Base-by-base conservation (phyloP, 1,140 invertebrate genomes). In the Micrasema longulum region DNA sequence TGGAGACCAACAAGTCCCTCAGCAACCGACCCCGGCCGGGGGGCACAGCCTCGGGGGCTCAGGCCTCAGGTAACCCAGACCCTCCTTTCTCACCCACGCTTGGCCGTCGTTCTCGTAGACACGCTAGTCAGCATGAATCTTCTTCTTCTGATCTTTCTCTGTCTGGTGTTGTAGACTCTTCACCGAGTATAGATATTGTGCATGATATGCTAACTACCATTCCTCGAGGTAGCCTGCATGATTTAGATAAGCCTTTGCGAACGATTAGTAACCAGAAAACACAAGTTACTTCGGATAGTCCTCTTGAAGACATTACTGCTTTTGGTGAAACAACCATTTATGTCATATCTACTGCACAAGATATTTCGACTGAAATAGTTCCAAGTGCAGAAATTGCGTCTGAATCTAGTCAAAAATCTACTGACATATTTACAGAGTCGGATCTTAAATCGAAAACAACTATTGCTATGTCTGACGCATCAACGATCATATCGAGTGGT, bases 1-100 rank as follows among this genome's bases (percentile, higher is more conserved):
- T 88, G 35, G 87, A 89, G 76, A 87, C 84, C 63, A 91, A 91
- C 79, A 88, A 88, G 78, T 89, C 89, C 50, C 84, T 88, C 64
- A 81, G 84, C 35, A 82, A 81, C 48, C 82, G 84, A 79, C 84
- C 88, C 20, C 84, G 88, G 71, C 87, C 87, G 76, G 82, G 83
- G 67, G 77, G 84, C 12, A 81, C 77, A 55, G 78, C 82, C 69
- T 76, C 80, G 38, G 78, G 82, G 1, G 90, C 90, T 6, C 57
- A 62, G 57, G 57, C 57, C 38, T 20, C 57, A 91, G 91, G 91
- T 89, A 89, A 84, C 82, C 79, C 73, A 55, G 55, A 73, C 66
- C 60, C 68, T 45, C 72, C 77, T 78, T 77, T 73, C 64, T 74
- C 77, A 74, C 75, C 79, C 76, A 79, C 79, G 75, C 78, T 67